Base-by-base conservation (phyloP, 2,888 invertebrate genomes). In the Drosophila fungiperda region DNA sequence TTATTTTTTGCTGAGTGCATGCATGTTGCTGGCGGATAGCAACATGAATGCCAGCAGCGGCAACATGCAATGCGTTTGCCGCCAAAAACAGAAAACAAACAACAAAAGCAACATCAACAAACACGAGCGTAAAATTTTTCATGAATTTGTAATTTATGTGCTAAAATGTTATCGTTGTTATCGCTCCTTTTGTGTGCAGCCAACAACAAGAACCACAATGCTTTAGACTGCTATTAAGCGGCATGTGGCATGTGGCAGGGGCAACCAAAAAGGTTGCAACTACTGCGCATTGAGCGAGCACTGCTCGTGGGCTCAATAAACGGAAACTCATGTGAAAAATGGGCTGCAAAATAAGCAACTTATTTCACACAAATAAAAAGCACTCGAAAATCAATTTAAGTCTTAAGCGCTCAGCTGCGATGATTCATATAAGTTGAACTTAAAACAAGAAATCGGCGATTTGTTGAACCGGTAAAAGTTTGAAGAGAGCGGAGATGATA, bases 81-180 rank as follows among this genome's bases (percentile, higher is more conserved):
- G 85, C 87, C 89, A 84, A 86, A 84, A 89, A 87, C 87, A 89
- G 89, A 70, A 81, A 88, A 83, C 63, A 69, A 70, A 69, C 40
- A 76, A 48, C 40, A 45, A 38, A 40, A 63, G 42, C 54, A 68
- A 69, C 64, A 78, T 35, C 62, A 69, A 63, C 52, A 75, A 85
- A 89, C 90, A 85, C 78, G 90, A 87, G 86, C 78, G 83, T 88
- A 83, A 85, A 89, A 89, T 85, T 85, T 85, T 85, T 85, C 90
- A 85, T 85, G 85, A 89, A 85, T 85, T 85, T 88, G 85, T 85
- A 89, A 85, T 85, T 85, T 89, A 85, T 85, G 90, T 85, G 85
- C 85, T 85, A 85, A 85, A 85, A 85, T 85, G 90, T 89, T 85
- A 85, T 85, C 85, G 85, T 88, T 85, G 85, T 85, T 85, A 85